Base-by-base conservation (phyloP, 2,888 invertebrate species). In the Drosophila silvestris region DNA sequence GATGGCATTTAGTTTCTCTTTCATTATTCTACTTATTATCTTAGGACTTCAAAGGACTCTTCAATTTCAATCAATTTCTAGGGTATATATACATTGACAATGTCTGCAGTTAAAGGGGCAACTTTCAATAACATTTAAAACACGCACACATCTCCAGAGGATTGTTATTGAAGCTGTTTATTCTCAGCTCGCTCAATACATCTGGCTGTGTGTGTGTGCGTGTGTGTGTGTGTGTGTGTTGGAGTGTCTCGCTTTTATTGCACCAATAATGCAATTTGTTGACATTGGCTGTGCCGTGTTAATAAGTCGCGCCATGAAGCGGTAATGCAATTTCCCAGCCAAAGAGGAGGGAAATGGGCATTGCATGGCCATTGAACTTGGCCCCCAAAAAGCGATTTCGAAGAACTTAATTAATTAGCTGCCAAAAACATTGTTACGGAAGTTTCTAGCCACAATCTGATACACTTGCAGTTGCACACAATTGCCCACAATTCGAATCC, bases 391-490 rank as follows among this genome's bases (percentile, higher is more conserved):
- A 37, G 33, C 37, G 37, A 60, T 35, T 44, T 19, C 26, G 53
- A 67, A 51, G 65, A 90, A 90, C 86, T 90, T 90, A 88, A 88
- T 91, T 88, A 88, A 88, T 88, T 88, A 91, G 91, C 91, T 85
- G 90, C 64, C 81, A 72, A 73, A 77, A 91, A 69, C 50, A 83
- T 83, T 75, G 69, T 57, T 52, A 62, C 50, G 57, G 62, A 74
- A 87, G 68, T 68, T 73, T 80, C 66, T 74, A 63, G 61, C 79
- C 91, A 78, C 88, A 87, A 89, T 84, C 82, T 75, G 88, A 87
- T 90, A 73, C 73, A 73, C 53, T 64, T 47, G 67, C 82, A 78
- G 69, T 70, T 79, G 89, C 68, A 62, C 65, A 50, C 47, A 26
- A 14, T 47, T 47, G 26, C 16, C n/a, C 50, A 30, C 68, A 14